Conservation (phyloP, 2,888 invertebrate genomes). For the Nowickia ferox region DNA sequence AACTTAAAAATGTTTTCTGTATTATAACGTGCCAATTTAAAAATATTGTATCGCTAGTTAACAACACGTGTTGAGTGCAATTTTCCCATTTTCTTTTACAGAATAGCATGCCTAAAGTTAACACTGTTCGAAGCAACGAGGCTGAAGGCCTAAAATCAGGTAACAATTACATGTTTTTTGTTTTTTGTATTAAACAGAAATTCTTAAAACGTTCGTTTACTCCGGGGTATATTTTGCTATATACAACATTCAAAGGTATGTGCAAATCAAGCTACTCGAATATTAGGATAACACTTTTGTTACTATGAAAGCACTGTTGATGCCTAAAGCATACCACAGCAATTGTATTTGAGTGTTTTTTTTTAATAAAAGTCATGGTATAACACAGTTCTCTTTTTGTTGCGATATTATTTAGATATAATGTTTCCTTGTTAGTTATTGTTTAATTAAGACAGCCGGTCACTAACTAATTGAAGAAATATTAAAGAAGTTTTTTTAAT, state of each 20-base stretch:
- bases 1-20: constrained; percentile 27
- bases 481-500: background rate
- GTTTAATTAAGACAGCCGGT: background rate
- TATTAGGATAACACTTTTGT: constrained; percentile 8
- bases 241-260: background rate
- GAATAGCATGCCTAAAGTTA: constrained; percentile 2
- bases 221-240: background rate
- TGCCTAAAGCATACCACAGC: constrained; percentile 1
- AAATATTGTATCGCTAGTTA: constrained; percentile 33
- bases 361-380: background rate
- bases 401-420: no score
- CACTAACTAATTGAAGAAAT: background rate
- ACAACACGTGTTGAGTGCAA: constrained; percentile 50
- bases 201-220: background rate
- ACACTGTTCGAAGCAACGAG: background rate
- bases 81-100: constrained; percentile 3
- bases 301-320: constrained; percentile 24
- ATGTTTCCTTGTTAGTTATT: background rate
- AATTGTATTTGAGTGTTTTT: background rate
- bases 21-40: constrained; percentile 33
- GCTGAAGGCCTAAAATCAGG: constrained; percentile 28
- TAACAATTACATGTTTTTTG: constrained; percentile 4
- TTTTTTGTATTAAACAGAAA: background rate
- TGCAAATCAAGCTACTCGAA: background rate
- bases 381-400: background rate